Percentiles rank a stretch among this genome's conserved stretches.
phyloP scores from a whole-genome alignment of 2,888 invertebrate genomes.

The Diploptera punctata region DNA sequence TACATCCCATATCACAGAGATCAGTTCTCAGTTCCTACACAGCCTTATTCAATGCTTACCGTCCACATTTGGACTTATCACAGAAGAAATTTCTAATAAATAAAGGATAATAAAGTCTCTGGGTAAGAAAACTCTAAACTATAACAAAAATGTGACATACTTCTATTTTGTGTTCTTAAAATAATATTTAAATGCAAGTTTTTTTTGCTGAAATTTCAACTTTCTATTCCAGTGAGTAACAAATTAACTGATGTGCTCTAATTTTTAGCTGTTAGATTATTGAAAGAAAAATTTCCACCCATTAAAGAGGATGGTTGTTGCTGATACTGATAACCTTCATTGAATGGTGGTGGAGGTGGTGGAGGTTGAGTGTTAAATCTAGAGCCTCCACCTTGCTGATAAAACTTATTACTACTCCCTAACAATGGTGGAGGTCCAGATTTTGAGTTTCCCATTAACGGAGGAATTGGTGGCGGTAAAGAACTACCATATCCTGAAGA shows the following conservation, averaged over 20 bases:
- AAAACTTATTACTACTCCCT: neutral
- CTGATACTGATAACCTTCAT: neutral
- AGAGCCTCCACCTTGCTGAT: neutral
- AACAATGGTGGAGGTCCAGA: conserved; percentile 6
- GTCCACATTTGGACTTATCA: neutral
- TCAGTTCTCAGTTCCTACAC: neutral
- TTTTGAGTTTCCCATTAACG: neutral
- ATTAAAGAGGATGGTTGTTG: neutral
- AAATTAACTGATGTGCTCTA: neutral
- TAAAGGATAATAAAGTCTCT: neutral
- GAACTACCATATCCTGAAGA: neutral
- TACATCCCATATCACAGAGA: conserved; percentile 8
- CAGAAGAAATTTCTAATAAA: neutral
- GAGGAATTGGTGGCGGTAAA: neutral
- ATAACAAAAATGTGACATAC: neutral
- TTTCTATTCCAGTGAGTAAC: neutral
- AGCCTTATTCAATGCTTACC: neutral
- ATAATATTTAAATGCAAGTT: neutral
- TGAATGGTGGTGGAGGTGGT: neutral
- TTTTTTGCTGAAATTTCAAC: too few relatives aligned
- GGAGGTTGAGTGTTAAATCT: neutral
- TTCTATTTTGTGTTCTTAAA: neutral
- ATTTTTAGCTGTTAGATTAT: neutral
- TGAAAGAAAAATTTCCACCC: neutral
- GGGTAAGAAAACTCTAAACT: neutral